These are phyloP conservation scores for Junonia oenone DNA, from an alignment of 2,888 invertebrate species.

Conservation along the genomic window DNA sequence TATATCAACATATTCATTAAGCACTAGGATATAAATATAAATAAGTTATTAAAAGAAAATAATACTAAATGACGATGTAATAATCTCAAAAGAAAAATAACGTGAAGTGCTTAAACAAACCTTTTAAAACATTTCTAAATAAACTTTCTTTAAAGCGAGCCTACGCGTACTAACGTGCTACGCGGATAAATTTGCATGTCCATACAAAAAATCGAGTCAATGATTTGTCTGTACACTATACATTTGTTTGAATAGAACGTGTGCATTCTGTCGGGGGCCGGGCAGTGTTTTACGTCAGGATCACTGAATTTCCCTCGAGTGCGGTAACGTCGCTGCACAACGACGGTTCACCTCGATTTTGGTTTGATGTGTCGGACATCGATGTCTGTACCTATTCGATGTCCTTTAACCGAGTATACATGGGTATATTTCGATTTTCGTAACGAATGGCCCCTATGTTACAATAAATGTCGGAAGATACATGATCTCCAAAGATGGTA, in stretches of 20 bases:
- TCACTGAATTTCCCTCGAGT: constrained; percentile 71
- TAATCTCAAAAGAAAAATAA: no score
- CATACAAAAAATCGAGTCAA: not conserved
- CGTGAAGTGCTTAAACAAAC: no score
- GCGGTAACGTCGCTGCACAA: constrained; percentile 56
- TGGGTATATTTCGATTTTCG: not conserved
- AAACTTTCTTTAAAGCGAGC: no score
- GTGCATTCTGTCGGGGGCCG: not conserved
- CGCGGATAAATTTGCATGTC: not conserved
- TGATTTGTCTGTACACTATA: not conserved
- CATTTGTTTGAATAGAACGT: constrained; percentile 3
- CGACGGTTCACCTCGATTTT: constrained; percentile 51
- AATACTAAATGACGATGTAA: no score
- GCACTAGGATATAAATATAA: no score
- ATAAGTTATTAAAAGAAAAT: no score
- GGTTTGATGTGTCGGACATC: constrained; percentile 48
- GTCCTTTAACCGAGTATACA: not conserved
- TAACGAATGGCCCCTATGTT: not conserved
- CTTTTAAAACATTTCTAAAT: no score
- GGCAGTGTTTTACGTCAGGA: constrained; percentile 39
- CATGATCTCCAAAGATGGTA: no score
- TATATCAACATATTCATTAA: no score
- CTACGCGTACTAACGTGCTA: no score
- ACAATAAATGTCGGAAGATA: not conserved
- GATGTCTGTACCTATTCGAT: constrained; percentile 16